Evolutionary conservation across 2,113 vertebrate genomes (phyloP).

Genomic region (Pollimyrus isidori): DNA sequence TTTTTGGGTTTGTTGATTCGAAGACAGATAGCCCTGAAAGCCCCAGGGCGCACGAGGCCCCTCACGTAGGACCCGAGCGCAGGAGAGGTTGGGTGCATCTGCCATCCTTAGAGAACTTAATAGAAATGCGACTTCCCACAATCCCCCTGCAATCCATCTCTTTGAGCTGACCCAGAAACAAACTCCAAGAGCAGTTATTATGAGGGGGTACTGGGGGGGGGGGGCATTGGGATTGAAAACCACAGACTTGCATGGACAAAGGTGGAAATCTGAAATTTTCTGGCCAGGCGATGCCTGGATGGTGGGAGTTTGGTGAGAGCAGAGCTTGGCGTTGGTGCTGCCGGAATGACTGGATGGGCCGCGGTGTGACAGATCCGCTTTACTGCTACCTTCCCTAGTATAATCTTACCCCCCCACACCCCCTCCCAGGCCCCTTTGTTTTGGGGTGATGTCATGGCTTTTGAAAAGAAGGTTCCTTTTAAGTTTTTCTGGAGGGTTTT

Average conservation of each 20-base stretch:
- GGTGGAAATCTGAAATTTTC: neutral
- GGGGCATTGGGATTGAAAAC: neutral
- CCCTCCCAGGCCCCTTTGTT: slow-evolving; percentile 46
- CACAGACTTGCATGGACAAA: neutral
- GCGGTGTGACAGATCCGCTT: slow-evolving; percentile 28
- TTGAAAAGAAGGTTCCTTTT: slow-evolving; percentile 58
- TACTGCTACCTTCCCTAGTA: slow-evolving; percentile 21
- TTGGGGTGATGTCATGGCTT: slow-evolving; percentile 60
- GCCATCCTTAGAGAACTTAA: neutral
- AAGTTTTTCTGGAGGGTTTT: slow-evolving; percentile 30
- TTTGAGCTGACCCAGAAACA: neutral
- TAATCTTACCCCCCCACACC: slow-evolving; percentile 22
- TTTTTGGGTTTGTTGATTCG: neutral
- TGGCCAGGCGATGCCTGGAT: slow-evolving; percentile 11
- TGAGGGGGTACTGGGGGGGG: neutral
- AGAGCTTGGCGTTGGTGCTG: slow-evolving; percentile 4
- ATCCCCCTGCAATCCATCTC: neutral
- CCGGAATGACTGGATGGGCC: slow-evolving; percentile 15
- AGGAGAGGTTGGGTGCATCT: neutral
- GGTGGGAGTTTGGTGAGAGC: neutral
- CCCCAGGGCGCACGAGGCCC: neutral
- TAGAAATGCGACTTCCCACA: neutral
- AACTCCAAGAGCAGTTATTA: neutral
- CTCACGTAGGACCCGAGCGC: neutral
- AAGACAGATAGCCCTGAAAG: neutral